These are phyloP conservation scores for Spinus olivaceus DNA, from an alignment of 2,797 vertebrate species.

Conservation along the genomic window DNA sequence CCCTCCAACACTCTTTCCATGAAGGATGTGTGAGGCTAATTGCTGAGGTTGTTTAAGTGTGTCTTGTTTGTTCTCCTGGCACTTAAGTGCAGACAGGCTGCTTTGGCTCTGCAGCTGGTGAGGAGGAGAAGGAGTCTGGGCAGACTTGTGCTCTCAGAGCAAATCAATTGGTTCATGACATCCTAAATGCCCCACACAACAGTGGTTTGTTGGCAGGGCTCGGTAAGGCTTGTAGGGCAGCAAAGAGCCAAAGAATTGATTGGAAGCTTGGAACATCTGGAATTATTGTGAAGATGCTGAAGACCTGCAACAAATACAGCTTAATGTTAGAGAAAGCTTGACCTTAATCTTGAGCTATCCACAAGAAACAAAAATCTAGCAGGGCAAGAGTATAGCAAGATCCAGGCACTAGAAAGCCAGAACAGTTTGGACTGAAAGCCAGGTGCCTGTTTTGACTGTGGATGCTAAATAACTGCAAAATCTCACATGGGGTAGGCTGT, in stretches of 20 bases:
- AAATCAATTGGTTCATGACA: neutral
- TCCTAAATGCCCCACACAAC: rapidly evolving
- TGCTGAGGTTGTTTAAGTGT: neutral
- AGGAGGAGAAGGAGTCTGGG: neutral
- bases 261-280: neutral
- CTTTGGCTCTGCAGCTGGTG: neutral
- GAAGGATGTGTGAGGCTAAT: neutral
- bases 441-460: neutral
- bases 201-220: neutral
- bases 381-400: neutral
- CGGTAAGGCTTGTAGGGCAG: neutral
- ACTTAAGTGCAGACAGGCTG: neutral
- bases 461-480: neutral
- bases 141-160: neutral
- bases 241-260: neutral
- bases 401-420: neutral
- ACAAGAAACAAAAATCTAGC: neutral
- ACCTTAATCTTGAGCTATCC: neutral
- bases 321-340: neutral
- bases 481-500: neutral
- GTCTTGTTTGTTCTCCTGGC: neutral
- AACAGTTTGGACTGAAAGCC: neutral
- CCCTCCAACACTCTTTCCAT: neutral
- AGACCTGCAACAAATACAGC: neutral
- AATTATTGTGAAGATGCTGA: neutral